Percentiles rank a stretch among this genome's conserved stretches.
These are phyloP conservation scores for Indicator maculatus DNA, from an alignment of 2,113 vertebrate genomes.

Conservation along the genomic window DNA sequence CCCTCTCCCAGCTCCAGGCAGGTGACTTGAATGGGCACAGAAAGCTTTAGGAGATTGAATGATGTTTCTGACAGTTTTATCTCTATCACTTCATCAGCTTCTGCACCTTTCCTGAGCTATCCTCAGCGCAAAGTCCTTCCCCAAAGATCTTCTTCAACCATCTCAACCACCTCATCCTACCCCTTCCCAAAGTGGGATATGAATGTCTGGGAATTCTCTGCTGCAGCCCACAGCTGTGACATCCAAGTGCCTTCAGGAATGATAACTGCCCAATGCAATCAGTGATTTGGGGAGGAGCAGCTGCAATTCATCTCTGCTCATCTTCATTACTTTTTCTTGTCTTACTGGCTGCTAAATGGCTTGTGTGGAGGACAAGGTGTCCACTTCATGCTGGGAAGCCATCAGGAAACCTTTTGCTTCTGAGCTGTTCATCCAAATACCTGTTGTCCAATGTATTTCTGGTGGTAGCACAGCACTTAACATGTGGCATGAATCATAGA, in stretches of 20 bases:
- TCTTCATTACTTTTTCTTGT: neutral
- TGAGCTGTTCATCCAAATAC: neutral
- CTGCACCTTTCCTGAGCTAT: neutral
- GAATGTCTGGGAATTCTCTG: neutral
- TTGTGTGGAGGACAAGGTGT: neutral
- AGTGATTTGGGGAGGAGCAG: neutral
- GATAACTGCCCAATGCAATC: neutral
- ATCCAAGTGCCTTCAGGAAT: neutral
- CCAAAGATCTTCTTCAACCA: neutral
- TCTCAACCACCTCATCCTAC: neutral
- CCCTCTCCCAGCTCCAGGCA: neutral
- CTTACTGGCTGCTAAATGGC: neutral
- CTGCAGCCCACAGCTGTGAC: neutral
- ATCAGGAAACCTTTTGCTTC: neutral
- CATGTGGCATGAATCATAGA: neutral
- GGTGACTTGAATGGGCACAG: neutral
- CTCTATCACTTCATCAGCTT: neutral
- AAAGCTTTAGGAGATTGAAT: neutral
- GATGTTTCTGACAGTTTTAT: neutral
- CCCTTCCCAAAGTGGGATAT: rapidly evolving
- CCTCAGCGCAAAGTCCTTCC: neutral
- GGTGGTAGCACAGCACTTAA: rapidly evolving
- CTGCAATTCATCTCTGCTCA: conserved; percentile 4
- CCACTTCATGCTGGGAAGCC: neutral
- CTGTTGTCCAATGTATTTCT: neutral